Base-by-base conservation (phyloP, 2,888 invertebrate species). In the Dicranocentrus wangi region DNA sequence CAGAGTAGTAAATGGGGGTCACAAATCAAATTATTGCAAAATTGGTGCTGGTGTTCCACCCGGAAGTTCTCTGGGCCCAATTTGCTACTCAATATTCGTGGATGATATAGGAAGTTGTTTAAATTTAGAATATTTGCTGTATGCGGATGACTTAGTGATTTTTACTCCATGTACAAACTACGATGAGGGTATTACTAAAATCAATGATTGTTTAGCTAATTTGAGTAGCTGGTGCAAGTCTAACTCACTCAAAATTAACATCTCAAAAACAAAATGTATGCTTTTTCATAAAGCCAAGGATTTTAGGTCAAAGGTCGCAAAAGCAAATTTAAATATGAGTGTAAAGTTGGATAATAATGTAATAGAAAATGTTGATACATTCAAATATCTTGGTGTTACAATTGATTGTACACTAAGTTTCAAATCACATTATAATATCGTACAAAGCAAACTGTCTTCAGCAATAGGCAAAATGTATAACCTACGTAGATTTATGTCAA, bases 361-460 rank as follows among this genome's bases (percentile, higher is more conserved):
- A 7, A 25, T 76, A 2, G 65, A 75, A 28, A 17, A 8, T 13
- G 81, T 81, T 8, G 10, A 23, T 1, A 1, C 0, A 7, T 81
- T 81, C 47, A 81, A 81, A 43, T 81, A 81, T 43, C 42, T 80
- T n/a, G 80, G 80, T 0, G 65, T 80, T 15, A n/a, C 10, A n/a
- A 27, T 80, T 47, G 69, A 80, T 13, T 28, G 21, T n/a, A 61
- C 19, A 1, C 10, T 80, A 1, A 23, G 28, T 23, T 80, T 68
- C 17, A 25, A 72, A 17, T 15, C 27, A 2, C 80, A 80, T 28
- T 25, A 7, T 19, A 51, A 72, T 1, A 17, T 8, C 1, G 73
- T 81, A n/a, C 65, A 69, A n/a, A 55, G 25, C 0, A 61, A 47
- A 10, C 13, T 70, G 1, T 65, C 28, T 55, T 55, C 13, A 7